Conservation (phyloP, 2,888 invertebrate genomes). For the Schrankia costaestrigalis region DNA sequence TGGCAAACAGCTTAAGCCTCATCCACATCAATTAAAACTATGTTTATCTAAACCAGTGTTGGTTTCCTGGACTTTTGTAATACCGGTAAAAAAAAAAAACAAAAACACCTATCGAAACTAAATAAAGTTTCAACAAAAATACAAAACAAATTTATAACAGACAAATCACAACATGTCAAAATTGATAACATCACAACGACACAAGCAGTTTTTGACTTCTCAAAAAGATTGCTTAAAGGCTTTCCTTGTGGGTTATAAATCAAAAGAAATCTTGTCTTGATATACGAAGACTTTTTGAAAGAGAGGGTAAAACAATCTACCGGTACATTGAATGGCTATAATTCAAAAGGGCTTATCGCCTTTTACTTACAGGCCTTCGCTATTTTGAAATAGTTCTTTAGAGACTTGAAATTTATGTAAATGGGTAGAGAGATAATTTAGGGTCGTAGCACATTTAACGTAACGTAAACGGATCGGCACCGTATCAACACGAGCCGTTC, state of each 20-base stretch:
- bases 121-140: too few relatives aligned
- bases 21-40: too few relatives aligned
- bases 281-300: slow-evolving; percentile 16
- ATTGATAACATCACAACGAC: slow-evolving; percentile 7
- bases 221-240: slow-evolving; percentile 14
- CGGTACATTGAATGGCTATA: slow-evolving; percentile 7
- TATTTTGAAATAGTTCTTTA: slow-evolving; percentile 5
- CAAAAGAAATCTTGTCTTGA: slow-evolving; percentile 25
- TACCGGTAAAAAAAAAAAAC: too few relatives aligned
- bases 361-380: slow-evolving; percentile 1
- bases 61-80: too few relatives aligned
- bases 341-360: slow-evolving; percentile 7
- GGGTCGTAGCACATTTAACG: too few relatives aligned
- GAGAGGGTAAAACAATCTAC: slow-evolving; percentile 13
- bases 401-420: slow-evolving; percentile 5
- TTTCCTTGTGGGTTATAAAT: slow-evolving; percentile 16
- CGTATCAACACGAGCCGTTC: too few relatives aligned
- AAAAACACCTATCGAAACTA: too few relatives aligned
- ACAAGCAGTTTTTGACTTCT: slow-evolving; percentile 17
- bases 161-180: background rate
- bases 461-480: too few relatives aligned
- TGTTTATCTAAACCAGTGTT: too few relatives aligned
- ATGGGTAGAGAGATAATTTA: too few relatives aligned
- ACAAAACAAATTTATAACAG: too few relatives aligned
- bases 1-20: too few relatives aligned